A percentile compares a stretch with the other conserved stretches of the same genome.
Conservation (phyloP, 2,888 invertebrate genomes). For the Lithosia quadra region DNA sequence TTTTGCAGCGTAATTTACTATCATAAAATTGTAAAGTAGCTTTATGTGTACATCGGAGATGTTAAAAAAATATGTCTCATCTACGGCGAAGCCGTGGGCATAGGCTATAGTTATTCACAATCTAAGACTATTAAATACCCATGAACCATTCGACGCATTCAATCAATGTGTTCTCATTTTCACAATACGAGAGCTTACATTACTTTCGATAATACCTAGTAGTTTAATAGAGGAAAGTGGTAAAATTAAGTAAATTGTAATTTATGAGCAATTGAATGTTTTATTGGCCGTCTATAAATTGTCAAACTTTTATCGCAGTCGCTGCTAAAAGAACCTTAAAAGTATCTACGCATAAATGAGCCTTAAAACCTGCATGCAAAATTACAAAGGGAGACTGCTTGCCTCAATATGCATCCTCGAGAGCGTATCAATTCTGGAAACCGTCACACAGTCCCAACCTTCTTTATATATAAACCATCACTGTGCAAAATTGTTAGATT, state of each 20-base stretch:
- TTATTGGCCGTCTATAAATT: too few relatives aligned
- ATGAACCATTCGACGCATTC: background rate
- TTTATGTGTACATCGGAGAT: too few relatives aligned
- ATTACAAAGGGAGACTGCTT: conserved; percentile 76
- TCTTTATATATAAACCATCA: conserved; percentile 72
- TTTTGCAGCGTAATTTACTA: too few relatives aligned
- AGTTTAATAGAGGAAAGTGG: background rate
- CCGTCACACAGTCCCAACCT: conserved; percentile 72
- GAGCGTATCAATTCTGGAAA: conserved; percentile 66
- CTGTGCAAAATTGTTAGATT: conserved; percentile 83
- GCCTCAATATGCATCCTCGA: conserved; percentile 87
- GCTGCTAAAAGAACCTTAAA: background rate
- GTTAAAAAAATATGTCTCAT: too few relatives aligned
- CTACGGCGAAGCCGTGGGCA: too few relatives aligned
- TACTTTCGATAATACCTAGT: background rate
- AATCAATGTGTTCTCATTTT: background rate
- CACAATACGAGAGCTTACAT: background rate
- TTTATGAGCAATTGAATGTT: too few relatives aligned
- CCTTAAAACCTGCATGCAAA: conserved; percentile 61
- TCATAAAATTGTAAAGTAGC: too few relatives aligned
- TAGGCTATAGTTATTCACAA: background rate
- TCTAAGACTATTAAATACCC: background rate
- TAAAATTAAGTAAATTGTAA: too few relatives aligned
- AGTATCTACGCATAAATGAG: conserved; percentile 12
- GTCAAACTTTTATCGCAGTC: too few relatives aligned